Percentiles rank a stretch among this genome's conserved stretches.
phyloP scores from a whole-genome alignment of 2,113 vertebrate species.

The Campylomormyrus numenius region DNA sequence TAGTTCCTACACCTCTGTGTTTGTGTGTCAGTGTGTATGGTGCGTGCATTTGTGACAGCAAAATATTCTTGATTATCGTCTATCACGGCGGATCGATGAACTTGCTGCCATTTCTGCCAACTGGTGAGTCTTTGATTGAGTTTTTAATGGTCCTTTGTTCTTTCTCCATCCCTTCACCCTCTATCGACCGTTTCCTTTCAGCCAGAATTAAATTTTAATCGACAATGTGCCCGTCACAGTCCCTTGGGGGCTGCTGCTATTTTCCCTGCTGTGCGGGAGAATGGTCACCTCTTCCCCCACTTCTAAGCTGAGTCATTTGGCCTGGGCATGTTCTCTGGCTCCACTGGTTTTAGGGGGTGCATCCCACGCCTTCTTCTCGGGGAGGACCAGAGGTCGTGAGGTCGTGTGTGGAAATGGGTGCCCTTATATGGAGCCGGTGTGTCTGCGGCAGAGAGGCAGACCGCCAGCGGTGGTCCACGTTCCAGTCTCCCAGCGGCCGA shows the following conservation, averaged over 20 bases:
- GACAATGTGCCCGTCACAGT: background rate
- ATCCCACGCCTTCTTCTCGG: background rate
- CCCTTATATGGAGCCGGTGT: slow-evolving; percentile 15
- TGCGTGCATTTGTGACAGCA: background rate
- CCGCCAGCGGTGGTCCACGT: background rate
- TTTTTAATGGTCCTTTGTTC: background rate
- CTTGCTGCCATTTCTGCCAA: background rate
- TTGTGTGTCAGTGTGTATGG: background rate
- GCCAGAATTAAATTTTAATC: slow-evolving; percentile 15
- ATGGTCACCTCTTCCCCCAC: background rate
- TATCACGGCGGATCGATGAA: background rate
- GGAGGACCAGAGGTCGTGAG: background rate
- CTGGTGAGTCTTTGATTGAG: background rate
- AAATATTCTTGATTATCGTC: background rate
- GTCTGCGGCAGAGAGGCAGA: background rate
- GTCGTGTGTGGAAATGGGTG: slow-evolving; percentile 3
- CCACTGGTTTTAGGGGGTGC: background rate
- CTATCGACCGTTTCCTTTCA: slow-evolving; percentile 6
- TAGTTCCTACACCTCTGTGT: background rate
- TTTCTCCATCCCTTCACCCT: background rate
- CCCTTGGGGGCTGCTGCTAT: background rate
- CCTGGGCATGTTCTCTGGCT: background rate
- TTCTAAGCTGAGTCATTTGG: background rate
- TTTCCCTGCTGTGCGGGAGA: background rate
- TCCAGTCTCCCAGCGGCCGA: background rate